phyloP scores from a whole-genome alignment of 2,113 vertebrate genomes.

The Atrichornis clamosus region DNA sequence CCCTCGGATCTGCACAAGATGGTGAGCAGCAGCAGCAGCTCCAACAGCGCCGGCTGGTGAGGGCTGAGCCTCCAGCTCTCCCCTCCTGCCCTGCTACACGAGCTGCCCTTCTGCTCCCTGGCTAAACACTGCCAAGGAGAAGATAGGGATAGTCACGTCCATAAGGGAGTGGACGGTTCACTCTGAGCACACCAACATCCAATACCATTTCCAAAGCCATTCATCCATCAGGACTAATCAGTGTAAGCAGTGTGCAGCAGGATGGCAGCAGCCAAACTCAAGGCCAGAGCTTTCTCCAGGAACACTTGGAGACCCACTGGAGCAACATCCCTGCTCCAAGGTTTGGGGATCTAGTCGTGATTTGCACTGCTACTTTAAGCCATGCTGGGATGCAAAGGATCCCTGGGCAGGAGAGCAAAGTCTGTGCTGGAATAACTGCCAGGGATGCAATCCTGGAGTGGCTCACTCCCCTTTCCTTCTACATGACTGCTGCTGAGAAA shows the following conservation, averaged over 20 bases:
- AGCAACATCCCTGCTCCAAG: neutral
- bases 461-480: neutral
- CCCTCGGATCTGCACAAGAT: neutral
- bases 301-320: neutral
- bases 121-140: neutral
- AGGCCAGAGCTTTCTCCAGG: neutral
- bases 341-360: neutral
- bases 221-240: neutral
- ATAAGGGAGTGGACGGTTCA: neutral
- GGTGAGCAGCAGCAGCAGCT: neutral
- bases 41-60: rapidly evolving
- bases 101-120: neutral
- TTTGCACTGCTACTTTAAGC: neutral
- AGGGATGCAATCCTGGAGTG: neutral
- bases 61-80: neutral
- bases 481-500: neutral
- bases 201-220: neutral
- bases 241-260: neutral
- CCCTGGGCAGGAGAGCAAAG: neutral
- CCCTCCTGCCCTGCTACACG: neutral
- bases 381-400: neutral
- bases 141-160: neutral
- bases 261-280: neutral
- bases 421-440: neutral
- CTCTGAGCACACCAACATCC: neutral